These are phyloP conservation scores for cat (Felis catus) DNA, from an alignment of 2,113 vertebrate genomes.

Conservation along the genomic window F.catus_Fca126_mat1.0 CM031419.1:185499001-185499500, in stretches of 20 bases:
- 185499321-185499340: not conserved
- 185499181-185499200: not conserved
- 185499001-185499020: not conserved
- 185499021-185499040: not conserved
- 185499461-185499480: constrained; percentile 34
- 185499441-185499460: not conserved
- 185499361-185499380: not conserved
- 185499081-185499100: not conserved
- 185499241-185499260: not conserved
- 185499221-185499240: not conserved
- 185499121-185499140: constrained; percentile 2
- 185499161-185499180: not conserved
- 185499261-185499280: not conserved
- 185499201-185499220: constrained; percentile 1
- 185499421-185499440: constrained; percentile 24
- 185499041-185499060: not conserved
- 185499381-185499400: not conserved
- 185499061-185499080: not conserved
- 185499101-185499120: not conserved
- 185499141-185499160: not conserved
- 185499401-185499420: not conserved
- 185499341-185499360: not conserved
- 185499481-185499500: constrained; percentile 2
- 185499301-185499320: not conserved
- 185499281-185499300: not conserved